Evolutionary conservation across 2,888 invertebrate genomes (phyloP).

Genomic region (Macaria liturata): DNA sequence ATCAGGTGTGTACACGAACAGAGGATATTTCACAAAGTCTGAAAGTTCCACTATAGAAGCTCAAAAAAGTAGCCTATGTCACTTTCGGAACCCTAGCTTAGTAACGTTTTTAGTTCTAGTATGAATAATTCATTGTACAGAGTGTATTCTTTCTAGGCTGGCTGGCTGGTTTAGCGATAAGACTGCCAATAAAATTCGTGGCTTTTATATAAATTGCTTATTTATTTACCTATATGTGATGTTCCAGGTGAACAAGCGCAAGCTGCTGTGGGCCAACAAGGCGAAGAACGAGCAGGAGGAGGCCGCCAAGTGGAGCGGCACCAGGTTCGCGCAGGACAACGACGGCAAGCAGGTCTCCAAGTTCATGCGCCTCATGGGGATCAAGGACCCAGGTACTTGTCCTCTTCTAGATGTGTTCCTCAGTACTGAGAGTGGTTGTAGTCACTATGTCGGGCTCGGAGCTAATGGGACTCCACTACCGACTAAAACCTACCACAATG

Average conservation of each 20-base stretch:
- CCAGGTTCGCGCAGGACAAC: constrained; percentile 94
- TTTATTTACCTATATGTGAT: neutral
- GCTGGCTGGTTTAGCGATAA: neutral
- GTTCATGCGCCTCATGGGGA: constrained; percentile 98
- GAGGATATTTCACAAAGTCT: too few relatives aligned
- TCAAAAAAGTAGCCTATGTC: too few relatives aligned
- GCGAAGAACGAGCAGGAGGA: constrained; percentile 78
- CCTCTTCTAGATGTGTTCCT: too few relatives aligned
- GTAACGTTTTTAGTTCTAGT: too few relatives aligned
- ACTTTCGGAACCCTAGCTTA: too few relatives aligned
- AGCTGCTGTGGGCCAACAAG: constrained; percentile 95
- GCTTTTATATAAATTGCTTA: neutral
- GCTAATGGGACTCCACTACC: too few relatives aligned
- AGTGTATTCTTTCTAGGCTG: too few relatives aligned
- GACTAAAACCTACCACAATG: too few relatives aligned
- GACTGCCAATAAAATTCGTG: too few relatives aligned
- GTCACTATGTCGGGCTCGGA: too few relatives aligned
- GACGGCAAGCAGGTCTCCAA: constrained; percentile 97
- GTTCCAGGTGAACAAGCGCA: constrained; percentile 90
- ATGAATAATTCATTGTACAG: too few relatives aligned
- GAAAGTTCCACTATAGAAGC: neutral
- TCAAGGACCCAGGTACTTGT: constrained; percentile 84
- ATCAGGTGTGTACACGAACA: constrained; percentile 80
- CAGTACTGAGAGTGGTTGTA: too few relatives aligned
- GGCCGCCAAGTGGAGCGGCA: constrained; percentile 89